Evolutionary conservation across 2,797 vertebrate species (phyloP), one percentile per base, ranked within the genome.

Genomic region (Chloroceryle amazona): DNA sequence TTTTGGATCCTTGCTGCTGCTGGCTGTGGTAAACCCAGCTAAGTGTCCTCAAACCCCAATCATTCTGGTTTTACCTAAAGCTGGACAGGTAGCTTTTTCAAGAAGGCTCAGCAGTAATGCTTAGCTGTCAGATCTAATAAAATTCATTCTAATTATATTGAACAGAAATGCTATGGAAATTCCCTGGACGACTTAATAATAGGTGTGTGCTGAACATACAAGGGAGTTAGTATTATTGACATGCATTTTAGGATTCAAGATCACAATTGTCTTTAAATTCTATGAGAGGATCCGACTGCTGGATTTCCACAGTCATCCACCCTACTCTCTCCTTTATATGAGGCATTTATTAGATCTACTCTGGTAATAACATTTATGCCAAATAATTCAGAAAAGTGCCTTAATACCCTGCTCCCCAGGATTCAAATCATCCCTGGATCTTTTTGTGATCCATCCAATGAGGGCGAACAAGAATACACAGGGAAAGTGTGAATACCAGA

Each of bases 81-180:
- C 25, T 86, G 73, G 70, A 76, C 71, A 82, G 63, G 95, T 89
- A 89, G 20, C 10, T 75, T 83, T 89, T 89, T 86, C n/a, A 67
- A 67, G 75, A 89, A 65, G 21, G 52, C 22, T 89, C 65, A 81
- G 35, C 46, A 33, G 41, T 91, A 81, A 81, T 65, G 68, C 44
- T 74, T 68, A 89, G 58, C 72, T 93, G 87, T 86, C 93, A 84
- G 73, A 91, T 93, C 84, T 93, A 88, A 96, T 95, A 78, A 90
- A 92, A 86, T 60, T 95, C 39, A 62, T 91, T 94, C 26, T 66
- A 90, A 94, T 95, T 93, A 83, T 79, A 39, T 41, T 72, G 54
- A 93, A 86, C 70, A 95, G 75, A 91, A 94, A 91, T 93, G 72
- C 58, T 86, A 18, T 75, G 58, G 61, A 89, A 81, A 86, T 67